phyloP scores from a whole-genome alignment of 2,113 vertebrate genomes.

The Oceanites oceanicus region DNA sequence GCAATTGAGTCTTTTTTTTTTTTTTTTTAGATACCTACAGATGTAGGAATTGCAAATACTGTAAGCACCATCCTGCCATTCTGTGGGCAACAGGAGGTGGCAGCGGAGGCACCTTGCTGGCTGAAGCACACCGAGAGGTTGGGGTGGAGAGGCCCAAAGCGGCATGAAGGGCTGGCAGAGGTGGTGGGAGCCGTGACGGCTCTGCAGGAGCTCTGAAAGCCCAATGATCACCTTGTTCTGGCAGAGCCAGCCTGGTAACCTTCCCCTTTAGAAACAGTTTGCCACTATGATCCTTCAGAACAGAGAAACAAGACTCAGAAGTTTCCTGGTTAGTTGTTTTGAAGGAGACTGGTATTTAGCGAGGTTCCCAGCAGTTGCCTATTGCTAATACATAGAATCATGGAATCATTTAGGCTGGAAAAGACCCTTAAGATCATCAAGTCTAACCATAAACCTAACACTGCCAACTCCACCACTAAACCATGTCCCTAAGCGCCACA shows the following conservation, averaged over 20 bases:
- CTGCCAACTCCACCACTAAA: not conserved
- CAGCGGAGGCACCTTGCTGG: not conserved
- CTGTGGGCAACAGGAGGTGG: not conserved
- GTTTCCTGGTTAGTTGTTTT: not conserved
- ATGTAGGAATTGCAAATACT: not conserved
- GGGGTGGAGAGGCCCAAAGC: not conserved
- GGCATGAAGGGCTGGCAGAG: fast-evolving
- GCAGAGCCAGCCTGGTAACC: not conserved
- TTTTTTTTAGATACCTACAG: too few relatives aligned
- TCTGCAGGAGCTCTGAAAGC: not conserved
- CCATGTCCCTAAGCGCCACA: too few relatives aligned
- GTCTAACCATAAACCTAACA: not conserved
- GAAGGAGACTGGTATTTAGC: not conserved
- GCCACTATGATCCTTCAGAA: not conserved
- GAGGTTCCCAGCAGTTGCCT: not conserved
- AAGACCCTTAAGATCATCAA: not conserved
- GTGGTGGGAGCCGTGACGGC: fast-evolving
- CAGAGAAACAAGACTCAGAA: not conserved
- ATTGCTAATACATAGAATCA: not conserved
- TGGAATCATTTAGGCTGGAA: not conserved
- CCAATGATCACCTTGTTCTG: not conserved
- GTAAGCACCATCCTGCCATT: not conserved
- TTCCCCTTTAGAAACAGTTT: not conserved
- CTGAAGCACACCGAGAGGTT: not conserved
- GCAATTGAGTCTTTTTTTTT: not conserved